Conservation (phyloP, 2,888 invertebrate genomes). For the Heliconius charithonia region DNA sequence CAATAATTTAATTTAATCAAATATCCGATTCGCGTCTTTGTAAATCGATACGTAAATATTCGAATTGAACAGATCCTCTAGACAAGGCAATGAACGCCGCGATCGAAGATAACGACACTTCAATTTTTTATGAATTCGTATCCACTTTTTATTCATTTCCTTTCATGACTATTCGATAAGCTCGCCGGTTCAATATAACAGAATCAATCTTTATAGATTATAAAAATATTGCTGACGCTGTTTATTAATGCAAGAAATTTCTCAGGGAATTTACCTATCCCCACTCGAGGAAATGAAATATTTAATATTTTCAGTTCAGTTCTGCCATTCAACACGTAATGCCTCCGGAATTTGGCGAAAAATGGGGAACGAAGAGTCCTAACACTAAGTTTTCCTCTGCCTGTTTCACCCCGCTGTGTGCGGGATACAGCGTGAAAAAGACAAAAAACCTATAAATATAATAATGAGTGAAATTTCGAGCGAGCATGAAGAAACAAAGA, state of each 20-base stretch:
- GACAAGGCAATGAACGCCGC: conserved; percentile 41
- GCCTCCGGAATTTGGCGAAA: too few relatives aligned
- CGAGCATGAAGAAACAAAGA: conserved; percentile 62
- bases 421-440: too few relatives aligned
- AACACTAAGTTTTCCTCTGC: too few relatives aligned
- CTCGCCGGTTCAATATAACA: conserved; percentile 21
- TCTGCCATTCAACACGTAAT: too few relatives aligned
- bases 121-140: conserved; percentile 46
- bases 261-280: conserved; percentile 42
- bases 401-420: too few relatives aligned
- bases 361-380: too few relatives aligned
- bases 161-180: conserved; percentile 42
- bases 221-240: conserved; percentile 45
- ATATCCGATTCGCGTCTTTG: conserved; percentile 40
- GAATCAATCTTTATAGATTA: conserved; percentile 39
- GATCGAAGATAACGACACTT: conserved; percentile 45
- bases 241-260: conserved; percentile 42
- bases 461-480: conserved; percentile 53
- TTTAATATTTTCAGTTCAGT: too few relatives aligned
- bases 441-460: conserved; percentile 56
- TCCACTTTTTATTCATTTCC: conserved; percentile 44
- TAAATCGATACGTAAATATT: conserved; percentile 44
- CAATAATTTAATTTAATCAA: conserved; percentile 32
- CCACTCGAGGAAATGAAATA: too few relatives aligned
- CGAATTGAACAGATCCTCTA: conserved; percentile 40